Evolutionary conservation across 1,140 invertebrate species (phyloP).

Genomic region (Brachionus manjavacas): DNA sequence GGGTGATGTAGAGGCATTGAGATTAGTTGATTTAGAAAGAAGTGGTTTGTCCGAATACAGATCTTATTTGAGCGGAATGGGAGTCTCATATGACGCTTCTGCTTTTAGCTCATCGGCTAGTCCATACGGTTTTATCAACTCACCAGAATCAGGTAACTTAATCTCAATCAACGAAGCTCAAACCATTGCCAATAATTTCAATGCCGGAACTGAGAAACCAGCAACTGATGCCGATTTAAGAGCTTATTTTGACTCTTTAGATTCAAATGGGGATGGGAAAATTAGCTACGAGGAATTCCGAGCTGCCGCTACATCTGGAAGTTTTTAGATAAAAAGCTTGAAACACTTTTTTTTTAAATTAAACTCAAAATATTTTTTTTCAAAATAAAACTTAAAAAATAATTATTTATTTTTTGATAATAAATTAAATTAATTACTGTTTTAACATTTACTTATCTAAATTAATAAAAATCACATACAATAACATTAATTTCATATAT

Average conservation of each 20-base stretch:
- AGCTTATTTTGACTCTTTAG: constrained; percentile 21
- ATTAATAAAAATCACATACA: no score
- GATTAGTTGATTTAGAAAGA: constrained; percentile 22
- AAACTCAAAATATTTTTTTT: neutral
- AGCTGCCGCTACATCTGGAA: neutral
- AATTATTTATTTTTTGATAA: neutral
- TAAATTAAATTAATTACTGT: neutral
- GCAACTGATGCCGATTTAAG: neutral
- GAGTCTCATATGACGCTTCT: neutral
- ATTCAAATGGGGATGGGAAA: constrained; percentile 2
- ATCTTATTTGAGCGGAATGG: constrained; percentile 9
- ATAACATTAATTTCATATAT: no score
- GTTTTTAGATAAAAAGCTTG: neutral
- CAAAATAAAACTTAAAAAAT: neutral
- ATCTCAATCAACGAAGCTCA: neutral
- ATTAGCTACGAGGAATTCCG: constrained; percentile 8
- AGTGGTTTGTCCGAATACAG: constrained; percentile 25
- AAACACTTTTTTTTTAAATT: neutral
- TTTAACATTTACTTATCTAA: no score
- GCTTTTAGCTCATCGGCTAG: neutral
- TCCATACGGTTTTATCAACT: neutral
- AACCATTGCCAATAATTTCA: neutral
- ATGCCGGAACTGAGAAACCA: constrained; percentile 23
- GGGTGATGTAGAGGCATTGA: constrained; percentile 35
- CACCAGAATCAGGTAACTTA: neutral